Conservation (phyloP, 2,797 vertebrate species). For the Ptychobarbus kaznakovi region DNA sequence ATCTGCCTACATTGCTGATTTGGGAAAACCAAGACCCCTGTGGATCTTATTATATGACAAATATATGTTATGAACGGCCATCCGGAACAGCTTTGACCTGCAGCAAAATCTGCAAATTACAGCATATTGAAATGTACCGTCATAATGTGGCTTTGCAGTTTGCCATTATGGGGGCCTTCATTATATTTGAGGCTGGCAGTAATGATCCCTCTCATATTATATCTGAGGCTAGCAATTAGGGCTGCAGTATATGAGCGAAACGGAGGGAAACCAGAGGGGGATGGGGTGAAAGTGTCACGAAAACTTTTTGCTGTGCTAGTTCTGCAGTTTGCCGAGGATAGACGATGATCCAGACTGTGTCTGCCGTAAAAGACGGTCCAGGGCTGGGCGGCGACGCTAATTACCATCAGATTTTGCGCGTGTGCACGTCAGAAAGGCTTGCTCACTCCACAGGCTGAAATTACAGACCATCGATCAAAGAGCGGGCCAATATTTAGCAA, state of each 20-base stretch:
- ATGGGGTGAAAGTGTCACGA: constrained; percentile 46
- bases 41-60: constrained; percentile 42
- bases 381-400: constrained; percentile 22
- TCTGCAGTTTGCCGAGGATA: constrained; percentile 55
- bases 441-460: constrained; percentile 55
- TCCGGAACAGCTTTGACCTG: constrained; percentile 40
- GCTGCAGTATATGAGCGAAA: constrained; percentile 22
- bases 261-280: constrained; percentile 10
- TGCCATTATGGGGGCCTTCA: constrained; percentile 48
- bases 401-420: constrained; percentile 40
- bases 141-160: constrained; percentile 55
- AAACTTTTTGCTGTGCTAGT: constrained; percentile 69
- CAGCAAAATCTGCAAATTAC: constrained; percentile 50
- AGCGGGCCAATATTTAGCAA: constrained; percentile 57
- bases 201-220: constrained; percentile 48
- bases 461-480: constrained; percentile 61
- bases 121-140: constrained; percentile 40
- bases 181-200: constrained; percentile 39
- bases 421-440: constrained; percentile 33
- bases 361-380: constrained; percentile 30
- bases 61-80: constrained; percentile 26
- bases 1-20: constrained; percentile 34
- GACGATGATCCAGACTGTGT: constrained; percentile 54
- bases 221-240: constrained; percentile 70
- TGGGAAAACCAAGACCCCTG: constrained; percentile 18